Base-by-base conservation (phyloP, 2,888 invertebrate species). In the Trichopria drosophilae region DNA sequence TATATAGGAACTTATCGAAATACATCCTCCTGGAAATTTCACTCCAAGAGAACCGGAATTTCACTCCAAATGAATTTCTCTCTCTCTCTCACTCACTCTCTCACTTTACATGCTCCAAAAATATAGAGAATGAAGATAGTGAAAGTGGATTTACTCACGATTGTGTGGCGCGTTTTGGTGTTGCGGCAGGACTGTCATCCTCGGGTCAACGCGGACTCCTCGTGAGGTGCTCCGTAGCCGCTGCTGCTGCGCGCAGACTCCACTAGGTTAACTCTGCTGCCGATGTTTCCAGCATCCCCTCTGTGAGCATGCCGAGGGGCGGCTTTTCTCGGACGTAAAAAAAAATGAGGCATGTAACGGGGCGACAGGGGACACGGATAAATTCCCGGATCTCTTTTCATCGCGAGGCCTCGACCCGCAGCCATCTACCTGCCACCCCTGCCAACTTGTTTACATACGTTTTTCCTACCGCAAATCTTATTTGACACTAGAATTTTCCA, bases 161-260 rank as follows among this genome's bases (percentile, higher is more conserved):
- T 72, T 72, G 69, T 71, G 70, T 62, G 69, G 65, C 70, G 67
- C 72, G 73, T 69, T 66, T 69, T 70, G 70, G 64, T 64, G 72
- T 67, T 71, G 69, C 73, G 73, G 74, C 71, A 69, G 71, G 69
- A 75, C 75, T 75, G 72, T 61, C 69, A 64, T 59, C 60, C 62
- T 59, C 63, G 64, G 63, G 58, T 65, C 67, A 70, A 62, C 65
- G 63, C 64, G 64, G 63, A 66, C 65, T 66, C 62, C 67, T 65
- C 65, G 63, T 66, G 67, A 66, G 60, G 61, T 58, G 46, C 55
- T 62, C 53, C 55, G 56, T 41, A 57, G 45, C 53, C 50, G 57
- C 50, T 53, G 59, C 10, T 2, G 26, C n/a, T 2, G 59, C 60
- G 67, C 67, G 68, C 68, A 65, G 63, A 55, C 67, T 56, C 58